A percentile compares a stretch with the other conserved stretches of the same genome.
These are phyloP conservation scores for Pyrrhia umbra DNA, from an alignment of 2,888 invertebrate genomes.

Conservation along the genomic window DNA sequence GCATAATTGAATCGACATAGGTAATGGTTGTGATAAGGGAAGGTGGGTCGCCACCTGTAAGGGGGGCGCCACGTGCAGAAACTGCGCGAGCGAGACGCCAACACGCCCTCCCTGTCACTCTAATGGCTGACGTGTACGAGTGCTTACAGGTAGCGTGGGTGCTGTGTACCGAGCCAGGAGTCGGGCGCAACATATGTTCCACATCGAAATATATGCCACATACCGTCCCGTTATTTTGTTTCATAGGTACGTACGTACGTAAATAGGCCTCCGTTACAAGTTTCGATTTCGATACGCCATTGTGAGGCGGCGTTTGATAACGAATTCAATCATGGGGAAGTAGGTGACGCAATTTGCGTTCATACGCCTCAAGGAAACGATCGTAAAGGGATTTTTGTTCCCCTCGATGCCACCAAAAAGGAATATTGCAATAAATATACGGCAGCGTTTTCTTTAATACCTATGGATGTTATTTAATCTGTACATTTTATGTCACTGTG, in stretches of 20 bases:
- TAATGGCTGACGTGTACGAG: conserved; percentile 67
- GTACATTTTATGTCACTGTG: conserved; percentile 33
- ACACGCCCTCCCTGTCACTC: conserved; percentile 66
- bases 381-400: conserved; percentile 65
- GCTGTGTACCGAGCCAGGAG: conserved; percentile 60
- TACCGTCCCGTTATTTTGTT: conserved; percentile 74
- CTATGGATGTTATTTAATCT: conserved; percentile 34
- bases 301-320: conserved; percentile 74
- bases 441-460: conserved; percentile 21
- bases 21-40: conserved; percentile 74
- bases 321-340: conserved; percentile 78
- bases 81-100: conserved; percentile 41
- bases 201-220: conserved; percentile 70
- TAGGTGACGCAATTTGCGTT: conserved; percentile 66
- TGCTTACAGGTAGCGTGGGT: conserved; percentile 67
- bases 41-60: conserved; percentile 67
- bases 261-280: conserved; percentile 74
- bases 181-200: conserved; percentile 69
- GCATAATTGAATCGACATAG: conserved; percentile 83
- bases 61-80: conserved; percentile 73
- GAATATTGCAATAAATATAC: conserved; percentile 26
- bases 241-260: conserved; percentile 70
- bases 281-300: conserved; percentile 73
- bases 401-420: conserved; percentile 56
- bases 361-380: conserved; percentile 51